phyloP scores from a whole-genome alignment of 1,140 invertebrate genomes.

The Sarcophaga bullata region DNA sequence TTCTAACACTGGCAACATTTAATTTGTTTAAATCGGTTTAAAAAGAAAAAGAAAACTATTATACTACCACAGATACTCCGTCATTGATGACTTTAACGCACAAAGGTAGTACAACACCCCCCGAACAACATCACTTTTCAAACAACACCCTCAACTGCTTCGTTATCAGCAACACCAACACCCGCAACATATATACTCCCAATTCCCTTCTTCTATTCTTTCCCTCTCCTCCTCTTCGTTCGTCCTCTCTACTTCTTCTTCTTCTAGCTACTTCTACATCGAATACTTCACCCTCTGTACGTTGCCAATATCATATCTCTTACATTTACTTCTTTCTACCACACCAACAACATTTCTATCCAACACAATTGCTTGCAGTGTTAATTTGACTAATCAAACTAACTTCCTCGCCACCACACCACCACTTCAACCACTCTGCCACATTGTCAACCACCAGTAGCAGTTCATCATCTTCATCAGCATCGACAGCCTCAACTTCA shows the following conservation, averaged over 20 bases:
- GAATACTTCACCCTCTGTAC: constrained; percentile 5
- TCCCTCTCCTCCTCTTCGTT: constrained; percentile 45
- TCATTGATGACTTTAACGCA: constrained; percentile 62
- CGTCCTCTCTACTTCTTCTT: neutral
- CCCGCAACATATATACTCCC: constrained; percentile 58
- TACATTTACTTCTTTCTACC: constrained; percentile 63
- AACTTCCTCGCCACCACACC: constrained; percentile 53
- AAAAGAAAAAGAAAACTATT: neutral
- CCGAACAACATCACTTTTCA: constrained; percentile 48
- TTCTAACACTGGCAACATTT: no score
- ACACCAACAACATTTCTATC: constrained; percentile 66
- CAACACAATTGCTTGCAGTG: constrained; percentile 47
- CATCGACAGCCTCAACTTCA: constrained; percentile 46
- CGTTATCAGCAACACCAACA: constrained; percentile 50
- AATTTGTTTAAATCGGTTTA: no score
- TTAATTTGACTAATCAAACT: constrained; percentile 48
- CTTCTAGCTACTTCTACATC: neutral
- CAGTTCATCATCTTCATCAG: constrained; percentile 42
- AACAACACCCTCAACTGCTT: constrained; percentile 53
- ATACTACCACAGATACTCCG: constrained; percentile 52
- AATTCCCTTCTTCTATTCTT: constrained; percentile 43
- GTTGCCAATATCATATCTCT: constrained; percentile 35
- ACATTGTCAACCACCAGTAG: constrained; percentile 45
- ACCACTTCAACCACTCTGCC: constrained; percentile 59
- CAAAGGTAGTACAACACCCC: constrained; percentile 49